These are phyloP conservation scores for Oopsacas minuta DNA, from an alignment of 37 sponge, comb jelly and placozoan species.

Conservation along the genomic window DNA sequence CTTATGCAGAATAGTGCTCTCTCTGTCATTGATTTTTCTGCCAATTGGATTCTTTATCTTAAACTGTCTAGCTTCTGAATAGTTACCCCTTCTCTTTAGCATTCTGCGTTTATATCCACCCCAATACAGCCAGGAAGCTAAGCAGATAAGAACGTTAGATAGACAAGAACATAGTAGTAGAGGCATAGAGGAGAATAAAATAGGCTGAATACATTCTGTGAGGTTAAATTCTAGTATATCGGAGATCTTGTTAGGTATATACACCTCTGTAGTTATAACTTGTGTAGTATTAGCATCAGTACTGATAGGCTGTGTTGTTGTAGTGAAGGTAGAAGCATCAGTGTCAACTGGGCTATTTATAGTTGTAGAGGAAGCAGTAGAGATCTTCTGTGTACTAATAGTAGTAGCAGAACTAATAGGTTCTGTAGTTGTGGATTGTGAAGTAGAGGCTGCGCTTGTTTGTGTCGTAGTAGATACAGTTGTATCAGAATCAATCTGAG, in stretches of 20 bases:
- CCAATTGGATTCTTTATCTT: background rate
- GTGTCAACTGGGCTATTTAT: background rate
- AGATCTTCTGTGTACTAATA: background rate
- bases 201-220: background rate
- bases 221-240: too few relatives aligned
- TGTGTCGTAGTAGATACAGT: background rate
- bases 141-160: background rate
- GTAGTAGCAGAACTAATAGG: too few relatives aligned
- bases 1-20: background rate
- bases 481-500: background rate
- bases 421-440: background rate
- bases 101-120: background rate
- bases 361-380: background rate
- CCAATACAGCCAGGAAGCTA: background rate
- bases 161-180: background rate
- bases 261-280: background rate
- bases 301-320: background rate
- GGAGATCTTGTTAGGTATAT: background rate
- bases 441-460: background rate
- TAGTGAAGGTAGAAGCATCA: background rate
- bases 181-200: background rate
- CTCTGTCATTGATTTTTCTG: background rate
- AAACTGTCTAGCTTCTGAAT: background rate
- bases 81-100: background rate
- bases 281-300: background rate